Evolutionary conservation across 1,140 invertebrate genomes (phyloP).

Genomic region (Drosophila prosaltans): DNA sequence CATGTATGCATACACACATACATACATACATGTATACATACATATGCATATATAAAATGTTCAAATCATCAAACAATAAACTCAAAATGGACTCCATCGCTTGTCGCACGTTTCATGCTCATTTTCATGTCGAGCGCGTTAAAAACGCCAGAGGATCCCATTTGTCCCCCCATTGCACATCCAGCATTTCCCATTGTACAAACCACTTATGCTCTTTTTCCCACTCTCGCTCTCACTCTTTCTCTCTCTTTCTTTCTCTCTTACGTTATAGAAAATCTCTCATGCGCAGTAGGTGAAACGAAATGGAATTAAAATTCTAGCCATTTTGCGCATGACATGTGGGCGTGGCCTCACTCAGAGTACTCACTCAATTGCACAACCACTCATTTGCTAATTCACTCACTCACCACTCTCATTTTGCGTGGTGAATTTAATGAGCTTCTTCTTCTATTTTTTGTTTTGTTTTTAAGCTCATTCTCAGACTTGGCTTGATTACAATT

Average conservation of each 20-base stretch:
- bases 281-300: slow-evolving; percentile 56
- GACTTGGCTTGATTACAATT: slow-evolving; percentile 67
- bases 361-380: slow-evolving; percentile 23
- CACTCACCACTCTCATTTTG: slow-evolving; percentile 30
- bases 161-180: slow-evolving; percentile 43
- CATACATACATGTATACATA: slow-evolving; percentile 21
- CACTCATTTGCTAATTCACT: slow-evolving; percentile 24
- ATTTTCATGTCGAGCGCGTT: slow-evolving; percentile 81
- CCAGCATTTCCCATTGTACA: slow-evolving; percentile 6
- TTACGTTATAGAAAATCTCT: slow-evolving; percentile 11
- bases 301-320: slow-evolving; percentile 56
- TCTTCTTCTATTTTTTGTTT: slow-evolving; percentile 1
- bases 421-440: slow-evolving; percentile 61
- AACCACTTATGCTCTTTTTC: slow-evolving; percentile 3
- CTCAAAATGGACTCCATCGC: slow-evolving; percentile 83
- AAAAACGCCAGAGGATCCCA: slow-evolving; percentile 55
- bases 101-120: slow-evolving; percentile 80
- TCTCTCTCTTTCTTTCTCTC: slow-evolving; percentile 19
- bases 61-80: slow-evolving; percentile 84
- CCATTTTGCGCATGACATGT: slow-evolving; percentile 71
- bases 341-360: slow-evolving; percentile 46
- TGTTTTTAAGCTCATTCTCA: slow-evolving; percentile 33
- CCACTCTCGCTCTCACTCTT: slow-evolving; percentile 17
- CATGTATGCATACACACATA: slow-evolving; percentile 22
- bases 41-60: slow-evolving; percentile 76